phyloP scores from a whole-genome alignment of 2,888 invertebrate species.

The Lysandra coridon region DNA sequence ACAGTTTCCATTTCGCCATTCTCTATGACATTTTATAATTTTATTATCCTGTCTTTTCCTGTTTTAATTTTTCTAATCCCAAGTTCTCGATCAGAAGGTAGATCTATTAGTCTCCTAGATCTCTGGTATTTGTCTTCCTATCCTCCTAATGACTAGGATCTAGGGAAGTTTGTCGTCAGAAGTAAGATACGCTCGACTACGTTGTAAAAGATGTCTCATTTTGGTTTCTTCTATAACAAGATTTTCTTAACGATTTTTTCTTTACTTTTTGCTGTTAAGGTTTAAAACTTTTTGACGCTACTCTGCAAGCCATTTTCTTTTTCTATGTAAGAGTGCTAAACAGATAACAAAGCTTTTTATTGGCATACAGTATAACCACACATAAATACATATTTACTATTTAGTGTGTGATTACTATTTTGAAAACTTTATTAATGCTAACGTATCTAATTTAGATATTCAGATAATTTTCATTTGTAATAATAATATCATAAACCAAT shows the following conservation, averaged over 20 bases:
- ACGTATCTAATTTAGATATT: too few species aligned
- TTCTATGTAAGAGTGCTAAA: too few species aligned
- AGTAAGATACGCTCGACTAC: background rate
- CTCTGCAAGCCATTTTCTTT: background rate
- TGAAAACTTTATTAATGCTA: too few species aligned
- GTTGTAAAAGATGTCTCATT: constrained; percentile 14
- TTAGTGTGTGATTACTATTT: too few species aligned
- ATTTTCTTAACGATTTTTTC: background rate
- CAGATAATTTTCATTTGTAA: too few species aligned
- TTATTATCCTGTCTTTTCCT: background rate
- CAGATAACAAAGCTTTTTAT: too few species aligned
- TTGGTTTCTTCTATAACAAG: background rate
- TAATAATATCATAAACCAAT: too few species aligned
- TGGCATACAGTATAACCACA: too few species aligned
- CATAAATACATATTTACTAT: too few species aligned
- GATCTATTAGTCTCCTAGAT: background rate
- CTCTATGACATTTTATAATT: background rate
- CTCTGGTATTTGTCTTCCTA: background rate
- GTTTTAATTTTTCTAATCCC: background rate
- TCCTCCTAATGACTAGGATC: constrained; percentile 16
- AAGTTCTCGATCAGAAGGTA: background rate
- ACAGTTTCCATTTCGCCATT: too few species aligned
- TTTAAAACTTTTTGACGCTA: background rate
- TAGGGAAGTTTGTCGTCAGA: constrained; percentile 2
- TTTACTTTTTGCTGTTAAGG: background rate